phyloP scores from a whole-genome alignment of 2,113 vertebrate species.

The Atlantisia rogersi region DNA sequence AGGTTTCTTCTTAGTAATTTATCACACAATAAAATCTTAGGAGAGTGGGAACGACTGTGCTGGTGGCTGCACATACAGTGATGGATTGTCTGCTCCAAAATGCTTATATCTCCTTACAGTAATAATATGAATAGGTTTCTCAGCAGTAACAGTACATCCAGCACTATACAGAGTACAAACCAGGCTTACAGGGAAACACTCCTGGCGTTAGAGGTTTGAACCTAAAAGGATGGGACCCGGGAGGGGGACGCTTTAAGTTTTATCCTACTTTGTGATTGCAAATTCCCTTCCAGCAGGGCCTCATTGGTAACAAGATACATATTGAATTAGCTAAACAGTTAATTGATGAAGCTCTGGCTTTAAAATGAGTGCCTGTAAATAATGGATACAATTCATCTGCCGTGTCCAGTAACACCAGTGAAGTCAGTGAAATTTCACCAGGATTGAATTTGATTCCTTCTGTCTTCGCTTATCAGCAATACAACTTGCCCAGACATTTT shows the following conservation, averaged over 20 bases:
- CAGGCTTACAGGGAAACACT: neutral
- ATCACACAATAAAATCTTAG: neutral
- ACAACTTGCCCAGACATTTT: conserved; percentile 55
- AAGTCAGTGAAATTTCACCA: conserved; percentile 24
- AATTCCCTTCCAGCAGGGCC: neutral
- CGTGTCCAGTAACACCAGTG: conserved; percentile 21
- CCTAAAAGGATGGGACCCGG: neutral
- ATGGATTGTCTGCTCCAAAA: neutral
- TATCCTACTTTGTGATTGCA: neutral
- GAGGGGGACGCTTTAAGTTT: neutral
- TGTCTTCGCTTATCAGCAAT: conserved; percentile 30
- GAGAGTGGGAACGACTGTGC: neutral
- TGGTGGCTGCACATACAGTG: neutral
- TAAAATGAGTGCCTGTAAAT: neutral
- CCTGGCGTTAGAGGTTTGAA: neutral
- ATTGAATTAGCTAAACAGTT: conserved; percentile 29
- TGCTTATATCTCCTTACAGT: neutral
- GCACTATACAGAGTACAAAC: neutral
- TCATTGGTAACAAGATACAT: neutral
- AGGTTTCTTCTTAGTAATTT: neutral
- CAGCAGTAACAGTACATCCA: neutral
- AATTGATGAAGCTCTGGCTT: conserved; percentile 20
- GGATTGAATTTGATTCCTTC: conserved; percentile 47
- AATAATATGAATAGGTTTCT: neutral
- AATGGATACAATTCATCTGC: neutral